A percentile compares a stretch with the other conserved stretches of the same genome.
Evolutionary conservation across 2,113 vertebrate species (phyloP).

Genomic region (Burhinus oedicnemus): DNA sequence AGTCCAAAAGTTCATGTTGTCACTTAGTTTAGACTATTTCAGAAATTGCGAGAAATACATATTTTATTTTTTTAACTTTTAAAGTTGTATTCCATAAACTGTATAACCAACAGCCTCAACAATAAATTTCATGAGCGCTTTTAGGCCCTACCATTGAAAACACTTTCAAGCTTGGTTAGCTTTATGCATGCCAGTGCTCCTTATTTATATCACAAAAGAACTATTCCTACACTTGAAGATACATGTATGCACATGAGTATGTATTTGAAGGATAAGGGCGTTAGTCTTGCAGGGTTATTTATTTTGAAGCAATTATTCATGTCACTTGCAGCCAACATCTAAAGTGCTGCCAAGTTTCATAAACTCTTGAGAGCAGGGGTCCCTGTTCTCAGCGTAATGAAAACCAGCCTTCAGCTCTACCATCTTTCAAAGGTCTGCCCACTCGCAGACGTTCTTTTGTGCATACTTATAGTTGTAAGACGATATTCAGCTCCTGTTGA

Average conservation of each 20-base stretch:
- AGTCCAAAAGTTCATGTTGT: background rate
- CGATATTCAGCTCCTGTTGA: background rate
- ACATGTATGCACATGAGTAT: rapidly evolving
- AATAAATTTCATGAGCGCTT: background rate
- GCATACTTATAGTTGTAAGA: background rate
- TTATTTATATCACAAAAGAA: background rate
- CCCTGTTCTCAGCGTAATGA: background rate
- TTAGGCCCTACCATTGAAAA: background rate
- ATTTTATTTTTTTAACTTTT: background rate
- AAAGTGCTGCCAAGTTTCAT: background rate
- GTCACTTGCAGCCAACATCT: background rate
- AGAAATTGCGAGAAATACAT: background rate
- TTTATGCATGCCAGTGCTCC: background rate
- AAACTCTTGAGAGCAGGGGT: background rate
- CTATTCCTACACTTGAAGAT: background rate
- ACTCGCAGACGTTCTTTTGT: background rate
- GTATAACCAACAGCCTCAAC: background rate
- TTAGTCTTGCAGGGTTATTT: background rate
- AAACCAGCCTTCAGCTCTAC: background rate
- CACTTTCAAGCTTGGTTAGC: background rate
- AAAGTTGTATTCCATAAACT: background rate
- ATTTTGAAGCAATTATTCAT: background rate
- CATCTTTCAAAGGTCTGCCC: background rate
- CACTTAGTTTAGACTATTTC: background rate
- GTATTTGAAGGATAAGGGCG: background rate